Base-by-base conservation (phyloP, 2,113 vertebrate species). In the Taurulus bubalis region DNA sequence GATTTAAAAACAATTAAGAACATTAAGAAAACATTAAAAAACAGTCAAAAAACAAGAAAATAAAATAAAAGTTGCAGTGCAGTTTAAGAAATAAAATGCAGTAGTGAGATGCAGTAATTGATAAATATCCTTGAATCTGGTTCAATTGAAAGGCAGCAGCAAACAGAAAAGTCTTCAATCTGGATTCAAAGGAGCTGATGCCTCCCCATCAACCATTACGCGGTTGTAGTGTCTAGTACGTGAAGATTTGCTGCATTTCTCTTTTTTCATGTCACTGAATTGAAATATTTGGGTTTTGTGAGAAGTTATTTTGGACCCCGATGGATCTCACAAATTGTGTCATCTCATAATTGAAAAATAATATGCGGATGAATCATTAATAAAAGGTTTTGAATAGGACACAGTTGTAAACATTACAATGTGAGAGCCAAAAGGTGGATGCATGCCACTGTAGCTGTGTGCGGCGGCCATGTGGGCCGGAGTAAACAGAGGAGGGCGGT, bases 401-500 rank as follows among this genome's bases (percentile, higher is more conserved):
- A 9, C 24, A 6, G 9, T 24, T 32, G 40, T 65, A 47, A 84
- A 81, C 30, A 60, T 73, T 79, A 68, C 79, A 66, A 1, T 22
- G 68, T 64, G 24, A 64, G 62, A 60, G 64, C 49, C 45, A 73
- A 70, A 79, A 75, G 30, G 38, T 77, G 71, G 49, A 84, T 69
- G 72, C 77, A 69, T 67, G 55, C 22, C 16, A 1, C 58, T 69
- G 24, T 75, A n/a, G 40, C 15, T 67, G 66, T 70, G 74, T 80
- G 69, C 51, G 72, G 55, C 59, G 68, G 64, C 11, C 42, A 55
- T 8, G 69, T 32, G 75, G 74, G 30, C 67, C 70, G 69, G 84
- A 87, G 85, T 86, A 87, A 94, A 93, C 84, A 91, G 77, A 80
- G 82, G 82, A 75, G 83, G 77, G 62, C 68, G 40, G 82, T 62